Evolutionary conservation across 2,113 vertebrate genomes (phyloP).

Genomic region (Ceuthmochares aereus): DNA sequence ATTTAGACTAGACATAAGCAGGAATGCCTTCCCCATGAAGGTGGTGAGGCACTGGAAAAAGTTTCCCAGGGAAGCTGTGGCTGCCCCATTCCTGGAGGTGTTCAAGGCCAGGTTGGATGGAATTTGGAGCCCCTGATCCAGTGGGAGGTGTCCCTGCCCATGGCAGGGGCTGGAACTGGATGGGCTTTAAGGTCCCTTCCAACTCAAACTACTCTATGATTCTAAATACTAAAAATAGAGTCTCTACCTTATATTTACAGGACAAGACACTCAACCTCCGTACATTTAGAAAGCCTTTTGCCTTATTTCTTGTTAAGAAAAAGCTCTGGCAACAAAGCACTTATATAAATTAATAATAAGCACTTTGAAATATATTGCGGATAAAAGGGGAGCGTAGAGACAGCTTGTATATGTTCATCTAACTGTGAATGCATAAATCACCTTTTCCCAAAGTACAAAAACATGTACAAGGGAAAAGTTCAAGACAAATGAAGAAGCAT

Average conservation of each 20-base stretch:
- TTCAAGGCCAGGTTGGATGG: too few relatives aligned
- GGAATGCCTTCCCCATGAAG: too few relatives aligned
- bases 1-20: too few relatives aligned
- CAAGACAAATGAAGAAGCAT: background rate
- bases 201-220: too few relatives aligned
- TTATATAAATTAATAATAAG: constrained; percentile 12
- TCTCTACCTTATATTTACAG: background rate
- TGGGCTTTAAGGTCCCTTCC: too few relatives aligned
- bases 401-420: rapidly evolving
- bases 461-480: background rate
- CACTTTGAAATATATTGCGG: background rate
- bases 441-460: background rate
- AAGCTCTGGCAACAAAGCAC: background rate
- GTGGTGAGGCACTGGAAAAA: too few relatives aligned
- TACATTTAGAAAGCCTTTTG: background rate
- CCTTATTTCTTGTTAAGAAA: background rate
- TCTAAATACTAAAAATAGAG: background rate
- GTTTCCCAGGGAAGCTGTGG: too few relatives aligned
- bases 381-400: background rate
- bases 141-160: too few relatives aligned
- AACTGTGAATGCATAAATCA: background rate
- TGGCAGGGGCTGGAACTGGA: too few relatives aligned
- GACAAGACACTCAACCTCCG: background rate
- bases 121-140: too few relatives aligned
- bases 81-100: too few relatives aligned